These are phyloP conservation scores for Clitarchus hookeri DNA, from an alignment of 2,888 invertebrate species.

Conservation along the genomic window DNA sequence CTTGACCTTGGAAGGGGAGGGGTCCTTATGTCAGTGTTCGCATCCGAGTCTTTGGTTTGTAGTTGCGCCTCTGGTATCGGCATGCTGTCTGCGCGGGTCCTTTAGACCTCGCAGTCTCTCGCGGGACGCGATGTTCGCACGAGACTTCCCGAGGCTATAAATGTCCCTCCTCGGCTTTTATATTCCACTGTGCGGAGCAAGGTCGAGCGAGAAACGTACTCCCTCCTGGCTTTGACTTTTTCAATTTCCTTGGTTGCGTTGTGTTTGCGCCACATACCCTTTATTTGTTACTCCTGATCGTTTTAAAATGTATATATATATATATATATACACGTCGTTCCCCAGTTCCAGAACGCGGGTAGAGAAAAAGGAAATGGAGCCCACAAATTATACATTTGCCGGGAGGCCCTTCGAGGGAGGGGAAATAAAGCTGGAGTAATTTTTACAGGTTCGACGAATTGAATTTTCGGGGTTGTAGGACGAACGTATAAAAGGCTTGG, in stretches of 20 bases:
- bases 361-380: neutral
- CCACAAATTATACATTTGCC: neutral
- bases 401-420: neutral
- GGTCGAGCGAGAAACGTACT: neutral
- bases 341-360: neutral
- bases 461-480: neutral
- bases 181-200: neutral
- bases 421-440: neutral
- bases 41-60: too few relatives aligned
- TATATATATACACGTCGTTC: too few relatives aligned
- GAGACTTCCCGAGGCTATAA: neutral
- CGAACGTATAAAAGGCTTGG: neutral
- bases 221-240: neutral
- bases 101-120: too few relatives aligned
- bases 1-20: too few relatives aligned
- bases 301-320: neutral
- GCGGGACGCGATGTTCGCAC: too few relatives aligned
- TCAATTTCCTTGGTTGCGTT: neutral
- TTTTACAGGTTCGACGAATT: neutral
- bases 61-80: too few relatives aligned
- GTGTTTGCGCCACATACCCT: neutral
- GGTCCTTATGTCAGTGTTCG: too few relatives aligned
- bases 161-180: neutral
- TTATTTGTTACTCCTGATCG: neutral
- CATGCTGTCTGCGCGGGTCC: too few relatives aligned